Evolutionary conservation across 2,888 invertebrate species (phyloP).

Genomic region (Eristalinus sepulchralis): DNA sequence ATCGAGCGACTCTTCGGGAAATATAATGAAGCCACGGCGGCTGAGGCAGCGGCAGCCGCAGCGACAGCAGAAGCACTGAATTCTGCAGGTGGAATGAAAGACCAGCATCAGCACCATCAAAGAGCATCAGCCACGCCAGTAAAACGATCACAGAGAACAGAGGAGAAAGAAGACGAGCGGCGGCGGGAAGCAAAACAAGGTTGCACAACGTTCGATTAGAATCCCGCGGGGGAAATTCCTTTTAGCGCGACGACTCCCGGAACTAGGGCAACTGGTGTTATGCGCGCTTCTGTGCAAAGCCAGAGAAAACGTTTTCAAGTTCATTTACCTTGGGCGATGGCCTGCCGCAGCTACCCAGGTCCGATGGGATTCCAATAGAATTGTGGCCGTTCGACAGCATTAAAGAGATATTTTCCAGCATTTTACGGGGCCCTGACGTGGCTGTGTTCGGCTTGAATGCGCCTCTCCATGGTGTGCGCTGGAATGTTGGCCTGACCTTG

Average conservation of each 20-base stretch:
- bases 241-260: conserved; percentile 71
- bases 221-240: conserved; percentile 71
- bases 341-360: conserved; percentile 29
- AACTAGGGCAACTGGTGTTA: conserved; percentile 69
- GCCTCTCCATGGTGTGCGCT: conserved; percentile 13
- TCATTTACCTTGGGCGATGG: conserved; percentile 70
- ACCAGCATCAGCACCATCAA: conserved; percentile 25
- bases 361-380: conserved; percentile 54
- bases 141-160: conserved; percentile 45
- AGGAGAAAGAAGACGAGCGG: conserved; percentile 13
- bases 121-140: conserved; percentile 21
- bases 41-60: conserved; percentile 13
- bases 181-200: no score
- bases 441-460: conserved; percentile 51
- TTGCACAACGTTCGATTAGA: conserved; percentile 69
- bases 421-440: conserved; percentile 18
- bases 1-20: conserved; percentile 38
- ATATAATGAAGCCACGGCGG: conserved; percentile 39
- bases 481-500: conserved; percentile 57
- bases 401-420: conserved; percentile 48
- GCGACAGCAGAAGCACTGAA: conserved; percentile 21
- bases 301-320: conserved; percentile 65
- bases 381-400: conserved; percentile 28
- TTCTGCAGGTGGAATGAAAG: conserved; percentile 58
- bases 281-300: conserved; percentile 55